These are phyloP conservation scores for Agrypnus murinus DNA, from an alignment of 2,888 invertebrate species.

Conservation along the genomic window DNA sequence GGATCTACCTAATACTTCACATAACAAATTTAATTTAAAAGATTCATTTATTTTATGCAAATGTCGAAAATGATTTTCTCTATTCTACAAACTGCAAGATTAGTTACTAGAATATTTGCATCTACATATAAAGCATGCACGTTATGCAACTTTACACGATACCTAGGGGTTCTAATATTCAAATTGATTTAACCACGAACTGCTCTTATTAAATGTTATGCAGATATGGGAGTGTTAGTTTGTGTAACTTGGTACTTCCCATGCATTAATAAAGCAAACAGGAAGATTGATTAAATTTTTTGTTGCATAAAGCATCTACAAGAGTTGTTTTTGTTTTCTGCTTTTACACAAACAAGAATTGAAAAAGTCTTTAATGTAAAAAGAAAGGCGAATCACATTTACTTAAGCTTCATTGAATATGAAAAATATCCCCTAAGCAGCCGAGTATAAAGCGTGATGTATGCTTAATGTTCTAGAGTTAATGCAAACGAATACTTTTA, in stretches of 20 bases:
- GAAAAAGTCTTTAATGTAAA: too few species aligned
- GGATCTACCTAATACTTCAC: too few species aligned
- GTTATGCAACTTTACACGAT: not conserved
- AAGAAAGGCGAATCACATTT: not conserved
- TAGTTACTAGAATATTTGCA: not conserved
- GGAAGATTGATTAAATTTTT: not conserved
- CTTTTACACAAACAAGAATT: too few species aligned
- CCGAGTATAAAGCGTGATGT: not conserved
- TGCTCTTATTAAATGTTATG: not conserved
- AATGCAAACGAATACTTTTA: not conserved
- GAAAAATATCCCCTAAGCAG: not conserved
- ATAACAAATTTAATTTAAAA: too few species aligned
- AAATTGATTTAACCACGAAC: not conserved
- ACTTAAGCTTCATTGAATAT: conserved; percentile 4
- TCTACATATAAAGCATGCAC: not conserved
- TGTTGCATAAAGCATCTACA: too few species aligned
- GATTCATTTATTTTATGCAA: too few species aligned
- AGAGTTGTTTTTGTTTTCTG: too few species aligned
- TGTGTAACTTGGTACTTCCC: conserved; percentile 2
- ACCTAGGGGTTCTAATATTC: not conserved
- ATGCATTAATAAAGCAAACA: not conserved
- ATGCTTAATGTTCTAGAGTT: conserved; percentile 10
- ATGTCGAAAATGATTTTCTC: too few species aligned
- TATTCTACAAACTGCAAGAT: too few species aligned
- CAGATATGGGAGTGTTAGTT: not conserved